Conservation (phyloP, 2,888 invertebrate genomes). For the Thera obeliscata region DNA sequence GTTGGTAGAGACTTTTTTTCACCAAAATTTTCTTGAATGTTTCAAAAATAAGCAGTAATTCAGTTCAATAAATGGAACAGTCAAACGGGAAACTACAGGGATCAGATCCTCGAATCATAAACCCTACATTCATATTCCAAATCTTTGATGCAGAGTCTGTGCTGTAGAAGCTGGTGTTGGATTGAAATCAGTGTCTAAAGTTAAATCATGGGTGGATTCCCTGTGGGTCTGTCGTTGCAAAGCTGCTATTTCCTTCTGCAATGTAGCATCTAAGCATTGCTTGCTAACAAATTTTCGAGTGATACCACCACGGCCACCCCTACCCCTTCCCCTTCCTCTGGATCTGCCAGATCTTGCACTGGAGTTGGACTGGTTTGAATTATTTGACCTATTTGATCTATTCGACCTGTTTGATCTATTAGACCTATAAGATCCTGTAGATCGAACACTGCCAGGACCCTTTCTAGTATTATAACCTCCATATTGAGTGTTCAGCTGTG, state of each 20-base stretch:
- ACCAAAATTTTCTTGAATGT: not conserved
- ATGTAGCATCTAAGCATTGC: slow-evolving; percentile 69
- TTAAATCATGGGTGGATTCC: slow-evolving; percentile 50
- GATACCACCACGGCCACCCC: slow-evolving; percentile 61
- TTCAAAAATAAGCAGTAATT: not conserved
- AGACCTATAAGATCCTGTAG: slow-evolving; percentile 72
- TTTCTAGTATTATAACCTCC: slow-evolving; percentile 65
- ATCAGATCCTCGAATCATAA: not conserved
- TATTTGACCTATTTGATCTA: slow-evolving; percentile 59
- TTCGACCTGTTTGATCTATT: slow-evolving; percentile 64
- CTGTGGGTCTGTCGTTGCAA: slow-evolving; percentile 67
- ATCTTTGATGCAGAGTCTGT: slow-evolving; percentile 77
- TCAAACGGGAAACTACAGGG: not conserved
- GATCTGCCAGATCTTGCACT: slow-evolving; percentile 61
- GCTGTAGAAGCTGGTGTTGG: slow-evolving; percentile 72
- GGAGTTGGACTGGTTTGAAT: slow-evolving; percentile 61
- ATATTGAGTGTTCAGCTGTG: slow-evolving; percentile 70
- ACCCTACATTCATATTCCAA: slow-evolving; percentile 53
- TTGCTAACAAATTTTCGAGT: slow-evolving; percentile 72
- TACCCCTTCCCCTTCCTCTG: slow-evolving; percentile 70
- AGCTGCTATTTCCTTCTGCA: slow-evolving; percentile 78
- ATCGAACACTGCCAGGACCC: slow-evolving; percentile 76
- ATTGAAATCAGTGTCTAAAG: slow-evolving; percentile 59
- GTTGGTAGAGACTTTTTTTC: not conserved
- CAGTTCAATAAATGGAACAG: not conserved